A percentile compares a stretch with the other conserved stretches of the same genome.
These are phyloP conservation scores for Oxytorus armatus DNA, from an alignment of 2,888 invertebrate genomes.

Conservation along the genomic window DNA sequence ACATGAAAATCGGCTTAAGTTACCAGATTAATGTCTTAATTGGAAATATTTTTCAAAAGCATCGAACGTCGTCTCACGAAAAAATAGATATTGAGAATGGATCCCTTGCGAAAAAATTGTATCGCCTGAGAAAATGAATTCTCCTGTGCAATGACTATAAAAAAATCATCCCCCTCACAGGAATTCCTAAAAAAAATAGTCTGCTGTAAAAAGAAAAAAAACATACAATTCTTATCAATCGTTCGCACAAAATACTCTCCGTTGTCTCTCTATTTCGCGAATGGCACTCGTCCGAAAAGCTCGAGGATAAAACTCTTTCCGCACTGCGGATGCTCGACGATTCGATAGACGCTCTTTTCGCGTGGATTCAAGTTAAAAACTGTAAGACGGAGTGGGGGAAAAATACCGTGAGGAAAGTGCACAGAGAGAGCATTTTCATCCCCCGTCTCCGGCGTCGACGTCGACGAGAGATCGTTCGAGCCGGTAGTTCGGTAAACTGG, in stretches of 20 bases:
- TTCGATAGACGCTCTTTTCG: constrained; percentile 11
- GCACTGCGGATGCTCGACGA: not conserved
- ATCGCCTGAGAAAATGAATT: too few relatives aligned
- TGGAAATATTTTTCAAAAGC: too few relatives aligned
- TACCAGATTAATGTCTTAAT: too few relatives aligned
- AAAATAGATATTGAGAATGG: too few relatives aligned
- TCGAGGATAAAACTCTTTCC: constrained; percentile 1
- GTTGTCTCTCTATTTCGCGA: not conserved
- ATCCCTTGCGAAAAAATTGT: too few relatives aligned
- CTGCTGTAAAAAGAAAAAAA: not conserved
- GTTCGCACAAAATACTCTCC: not conserved
- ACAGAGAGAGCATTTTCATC: constrained; percentile 3
- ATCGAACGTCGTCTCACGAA: too few relatives aligned
- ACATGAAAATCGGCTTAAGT: too few relatives aligned
- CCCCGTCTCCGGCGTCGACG: not conserved
- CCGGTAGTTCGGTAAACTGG: constrained; percentile 32
- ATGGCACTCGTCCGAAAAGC: not conserved
- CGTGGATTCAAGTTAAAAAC: constrained; percentile 1
- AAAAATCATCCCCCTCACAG: too few relatives aligned
- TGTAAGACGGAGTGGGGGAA: not conserved
- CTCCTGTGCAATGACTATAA: too few relatives aligned
- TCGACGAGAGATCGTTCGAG: constrained; percentile 29
- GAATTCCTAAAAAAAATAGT: too few relatives aligned
- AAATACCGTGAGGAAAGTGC: constrained; percentile 5
- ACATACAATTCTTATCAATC: not conserved